A percentile compares a stretch with the other conserved stretches of the same genome.
These are phyloP conservation scores for Sebastes iracundus DNA, from an alignment of 2,797 vertebrate species.

Conservation along the genomic window DNA sequence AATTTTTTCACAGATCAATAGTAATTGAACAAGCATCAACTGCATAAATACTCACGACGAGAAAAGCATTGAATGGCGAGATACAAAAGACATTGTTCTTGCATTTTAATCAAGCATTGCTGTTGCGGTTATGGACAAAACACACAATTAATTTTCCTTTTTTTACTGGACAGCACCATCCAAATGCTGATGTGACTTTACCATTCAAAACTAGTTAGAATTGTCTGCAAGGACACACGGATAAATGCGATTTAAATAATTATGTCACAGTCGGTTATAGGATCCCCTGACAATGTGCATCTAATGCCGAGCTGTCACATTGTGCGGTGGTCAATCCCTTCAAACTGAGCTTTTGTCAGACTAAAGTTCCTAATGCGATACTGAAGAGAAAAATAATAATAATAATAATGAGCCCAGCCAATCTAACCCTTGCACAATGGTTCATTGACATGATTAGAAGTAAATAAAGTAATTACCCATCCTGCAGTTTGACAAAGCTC, in stretches of 20 bases:
- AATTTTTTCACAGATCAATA: conserved; percentile 1
- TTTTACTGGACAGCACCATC: background rate
- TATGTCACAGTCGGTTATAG: conserved; percentile 37
- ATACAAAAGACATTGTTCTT: background rate
- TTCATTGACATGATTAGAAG: conserved; percentile 83
- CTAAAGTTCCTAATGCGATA: conserved; percentile 51
- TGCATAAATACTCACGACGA: background rate
- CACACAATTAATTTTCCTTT: background rate
- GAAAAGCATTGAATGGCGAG: background rate
- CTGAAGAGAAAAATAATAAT: conserved; percentile 24
- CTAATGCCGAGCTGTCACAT: conserved; percentile 31
- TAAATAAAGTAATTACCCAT: conserved; percentile 90
- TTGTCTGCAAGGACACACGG: conserved; percentile 7
- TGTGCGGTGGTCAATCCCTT: conserved; percentile 48
- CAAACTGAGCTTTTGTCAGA: conserved; percentile 46
- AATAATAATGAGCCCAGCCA: conserved; percentile 59
- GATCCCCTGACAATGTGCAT: conserved; percentile 32
- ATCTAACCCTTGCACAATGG: conserved; percentile 72
- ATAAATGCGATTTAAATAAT: conserved; percentile 42
- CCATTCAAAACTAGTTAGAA: conserved; percentile 32
- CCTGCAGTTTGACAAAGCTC: conserved; percentile 83
- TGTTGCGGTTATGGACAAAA: background rate
- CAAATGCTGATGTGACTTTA: conserved; percentile 4
- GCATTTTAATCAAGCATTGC: conserved; percentile 12
- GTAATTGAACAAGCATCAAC: conserved; percentile 12